Evolutionary conservation across 1,140 invertebrate species (phyloP).

Genomic region (Drosophila setifemur): DNA sequence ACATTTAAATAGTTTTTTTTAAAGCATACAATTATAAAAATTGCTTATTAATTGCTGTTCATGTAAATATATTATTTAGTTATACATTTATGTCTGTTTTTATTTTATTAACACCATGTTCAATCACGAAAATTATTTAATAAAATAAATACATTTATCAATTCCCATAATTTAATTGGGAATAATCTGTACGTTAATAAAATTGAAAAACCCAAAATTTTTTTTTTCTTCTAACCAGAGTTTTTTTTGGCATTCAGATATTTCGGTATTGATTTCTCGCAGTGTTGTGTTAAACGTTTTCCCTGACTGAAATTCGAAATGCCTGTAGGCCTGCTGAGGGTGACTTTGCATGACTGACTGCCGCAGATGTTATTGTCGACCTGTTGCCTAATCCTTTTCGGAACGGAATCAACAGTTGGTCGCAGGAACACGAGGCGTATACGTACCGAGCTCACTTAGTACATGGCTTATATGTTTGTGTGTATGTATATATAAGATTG

Average conservation of each 20-base stretch:
- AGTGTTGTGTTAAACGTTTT: slow-evolving; percentile 18
- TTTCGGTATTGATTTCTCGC: neutral
- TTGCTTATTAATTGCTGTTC: too few relatives aligned
- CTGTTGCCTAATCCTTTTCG: slow-evolving; percentile 53
- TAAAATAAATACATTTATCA: too few relatives aligned
- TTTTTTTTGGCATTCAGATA: neutral
- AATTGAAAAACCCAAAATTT: neutral
- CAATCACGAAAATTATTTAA: too few relatives aligned
- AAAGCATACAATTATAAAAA: too few relatives aligned
- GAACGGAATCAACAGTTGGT: slow-evolving; percentile 56
- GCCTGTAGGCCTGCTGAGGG: slow-evolving; percentile 27
- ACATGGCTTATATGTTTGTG: neutral
- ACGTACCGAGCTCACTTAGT: slow-evolving; percentile 27
- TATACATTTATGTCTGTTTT: too few relatives aligned
- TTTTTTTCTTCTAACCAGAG: neutral
- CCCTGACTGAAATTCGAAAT: neutral
- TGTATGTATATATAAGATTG: neutral
- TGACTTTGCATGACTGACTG: slow-evolving; percentile 37
- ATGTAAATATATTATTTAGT: too few relatives aligned
- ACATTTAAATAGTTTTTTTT: too few relatives aligned
- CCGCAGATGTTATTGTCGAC: slow-evolving; percentile 7
- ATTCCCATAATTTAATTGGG: too few relatives aligned
- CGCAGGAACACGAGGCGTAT: slow-evolving; percentile 37
- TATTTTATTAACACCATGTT: too few relatives aligned
- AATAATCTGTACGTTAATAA: too few relatives aligned